phyloP scores from a whole-genome alignment of 2,888 invertebrate species.

The Scrobipalpa atriplicella region DNA sequence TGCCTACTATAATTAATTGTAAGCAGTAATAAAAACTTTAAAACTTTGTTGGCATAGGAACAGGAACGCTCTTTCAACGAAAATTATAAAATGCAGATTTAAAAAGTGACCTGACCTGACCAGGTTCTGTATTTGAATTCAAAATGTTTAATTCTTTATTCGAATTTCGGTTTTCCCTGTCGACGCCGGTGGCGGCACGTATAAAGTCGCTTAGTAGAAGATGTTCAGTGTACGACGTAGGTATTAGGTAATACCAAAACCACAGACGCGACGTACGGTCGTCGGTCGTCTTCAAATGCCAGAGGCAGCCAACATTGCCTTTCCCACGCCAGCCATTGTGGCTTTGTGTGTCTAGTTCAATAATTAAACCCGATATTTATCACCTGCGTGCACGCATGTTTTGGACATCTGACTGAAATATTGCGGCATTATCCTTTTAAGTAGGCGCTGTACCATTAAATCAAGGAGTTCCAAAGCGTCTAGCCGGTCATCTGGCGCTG shows the following conservation, averaged over 20 bases:
- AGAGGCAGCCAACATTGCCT: constrained; percentile 45
- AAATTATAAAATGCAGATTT: background rate
- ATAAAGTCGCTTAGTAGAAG: background rate
- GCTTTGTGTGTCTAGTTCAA: constrained; percentile 65
- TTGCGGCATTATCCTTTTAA: constrained; percentile 20
- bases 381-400: constrained; percentile 37
- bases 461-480: too few species aligned
- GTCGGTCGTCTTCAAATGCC: constrained; percentile 55
- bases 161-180: background rate
- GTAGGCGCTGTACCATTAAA: background rate
- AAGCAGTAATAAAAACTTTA: too few species aligned
- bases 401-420: constrained; percentile 25
- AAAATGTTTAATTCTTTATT: background rate
- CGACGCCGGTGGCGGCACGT: background rate
- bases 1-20: too few species aligned
- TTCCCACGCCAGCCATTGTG: constrained; percentile 68
- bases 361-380: constrained; percentile 56
- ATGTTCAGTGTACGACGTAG: constrained; percentile 6
- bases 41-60: background rate
- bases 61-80: too few species aligned
- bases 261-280: constrained; percentile 50
- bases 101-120: background rate
- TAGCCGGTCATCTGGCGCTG: too few species aligned
- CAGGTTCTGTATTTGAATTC: background rate
- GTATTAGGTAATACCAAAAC: constrained; percentile 50